A percentile compares a stretch with the other conserved stretches of the same genome.
Conservation (phyloP, 2,888 invertebrate genomes). For the Melieria omissa region DNA sequence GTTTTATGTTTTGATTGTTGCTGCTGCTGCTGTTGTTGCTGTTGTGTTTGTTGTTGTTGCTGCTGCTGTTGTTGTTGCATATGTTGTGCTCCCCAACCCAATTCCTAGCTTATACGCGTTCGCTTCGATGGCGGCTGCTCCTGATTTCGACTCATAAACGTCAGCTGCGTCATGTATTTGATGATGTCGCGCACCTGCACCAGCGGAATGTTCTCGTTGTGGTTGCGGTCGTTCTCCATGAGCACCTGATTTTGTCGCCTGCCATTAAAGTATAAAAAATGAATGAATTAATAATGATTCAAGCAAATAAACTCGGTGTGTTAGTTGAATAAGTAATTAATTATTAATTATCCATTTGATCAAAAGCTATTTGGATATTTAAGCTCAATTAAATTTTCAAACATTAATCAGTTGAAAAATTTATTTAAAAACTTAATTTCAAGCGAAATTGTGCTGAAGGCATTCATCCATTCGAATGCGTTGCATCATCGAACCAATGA, state of each 20-base stretch:
- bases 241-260: slow-evolving; percentile 82
- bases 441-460: too few relatives aligned
- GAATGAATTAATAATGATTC: background rate
- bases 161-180: slow-evolving; percentile 87
- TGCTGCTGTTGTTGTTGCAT: slow-evolving; percentile 56
- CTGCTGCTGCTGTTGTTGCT: slow-evolving; percentile 49
- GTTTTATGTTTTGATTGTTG: slow-evolving; percentile 44
- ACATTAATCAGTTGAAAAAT: background rate
- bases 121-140: slow-evolving; percentile 66
- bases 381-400: background rate
- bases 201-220: slow-evolving; percentile 79
- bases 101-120: slow-evolving; percentile 67
- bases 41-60: slow-evolving; percentile 52
- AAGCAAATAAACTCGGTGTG: too few relatives aligned
- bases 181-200: slow-evolving; percentile 86
- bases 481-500: background rate
- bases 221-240: slow-evolving; percentile 80
- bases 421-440: background rate
- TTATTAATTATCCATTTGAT: background rate
- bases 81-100: slow-evolving; percentile 68
- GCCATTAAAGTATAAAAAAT: background rate
- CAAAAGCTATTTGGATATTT: slow-evolving; percentile 7
- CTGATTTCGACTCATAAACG: slow-evolving; percentile 78
- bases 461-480: background rate
- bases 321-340: background rate